Conservation (phyloP, 2,797 vertebrate species). For the Antennarius maculatus region DNA sequence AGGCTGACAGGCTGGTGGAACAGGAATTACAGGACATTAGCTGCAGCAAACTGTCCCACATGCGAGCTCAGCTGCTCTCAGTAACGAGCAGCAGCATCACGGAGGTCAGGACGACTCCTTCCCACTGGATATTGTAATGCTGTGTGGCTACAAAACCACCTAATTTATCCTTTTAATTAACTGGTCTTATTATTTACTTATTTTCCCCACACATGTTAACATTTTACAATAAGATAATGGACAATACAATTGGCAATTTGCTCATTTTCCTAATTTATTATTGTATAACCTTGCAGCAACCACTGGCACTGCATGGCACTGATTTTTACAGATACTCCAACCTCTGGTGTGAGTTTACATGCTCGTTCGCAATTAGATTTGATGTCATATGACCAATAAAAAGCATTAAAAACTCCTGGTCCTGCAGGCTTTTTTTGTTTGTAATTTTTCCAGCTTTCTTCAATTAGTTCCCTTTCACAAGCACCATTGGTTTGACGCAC, state of each 20-base stretch:
- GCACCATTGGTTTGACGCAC: no score
- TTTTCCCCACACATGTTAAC: not conserved
- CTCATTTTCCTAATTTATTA: not conserved
- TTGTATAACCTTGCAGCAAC: slow-evolving; percentile 9
- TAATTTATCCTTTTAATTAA: not conserved
- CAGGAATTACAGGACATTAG: slow-evolving; percentile 74
- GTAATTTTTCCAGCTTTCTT: no score
- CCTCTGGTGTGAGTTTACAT: not conserved
- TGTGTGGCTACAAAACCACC: not conserved
- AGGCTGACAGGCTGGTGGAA: slow-evolving; percentile 72
- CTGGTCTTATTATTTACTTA: not conserved
- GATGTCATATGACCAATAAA: no score
- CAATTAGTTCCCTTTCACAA: no score
- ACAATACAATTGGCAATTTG: not conserved
- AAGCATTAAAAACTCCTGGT: no score
- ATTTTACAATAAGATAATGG: not conserved
- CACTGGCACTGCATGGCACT: no score
- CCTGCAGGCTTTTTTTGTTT: no score
- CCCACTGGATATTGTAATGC: not conserved
- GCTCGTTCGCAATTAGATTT: not conserved
- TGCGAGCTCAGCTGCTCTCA: slow-evolving; percentile 35
- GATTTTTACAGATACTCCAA: not conserved
- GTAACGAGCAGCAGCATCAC: slow-evolving; percentile 20
- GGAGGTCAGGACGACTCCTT: slow-evolving; percentile 25
- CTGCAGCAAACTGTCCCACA: slow-evolving; percentile 40